Evolutionary conservation across 2,113 vertebrate species (phyloP), one percentile per base, ranked within the genome.

Genomic region (Phyllostomus discolor): DNA sequence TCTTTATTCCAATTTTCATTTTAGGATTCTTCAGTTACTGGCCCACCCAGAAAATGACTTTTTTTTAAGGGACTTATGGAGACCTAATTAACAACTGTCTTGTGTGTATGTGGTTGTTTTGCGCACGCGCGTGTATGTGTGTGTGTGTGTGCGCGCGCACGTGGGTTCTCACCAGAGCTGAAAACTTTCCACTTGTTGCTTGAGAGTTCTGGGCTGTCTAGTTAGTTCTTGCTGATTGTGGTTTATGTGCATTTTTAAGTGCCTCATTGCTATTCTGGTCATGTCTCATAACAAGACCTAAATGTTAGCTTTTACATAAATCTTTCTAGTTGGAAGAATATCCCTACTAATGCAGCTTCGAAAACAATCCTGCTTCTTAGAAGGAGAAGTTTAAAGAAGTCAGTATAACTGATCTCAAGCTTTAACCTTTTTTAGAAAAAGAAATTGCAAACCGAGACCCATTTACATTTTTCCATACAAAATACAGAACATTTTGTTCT

Each of bases 401-500:
- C 46, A 50, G 1, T 86, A 12, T 72, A 86, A 95, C 24, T 85
- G 38, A 90, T 79, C 31, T 83, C 62, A 57, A 69, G 17, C 84
- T 79, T 33, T 82, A 48, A 52, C 84, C 59, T 57, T 72, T 88
- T 91, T 81, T 64, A 16, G 26, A 28, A 24, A 31, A 87, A 78
- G 48, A 87, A 72, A 62, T 33, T 66, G 10, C 41, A 28, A 59
- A 35, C 50, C 66, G 94, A 52, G 59, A 41, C n/a, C 78, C 9
- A 62, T 78, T 93, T 95, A 95, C 97, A 72, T 91, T 81, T 78
- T 57, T 94, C 81, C 64, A 33, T 66, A 84, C 64, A 72, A 88
- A 91, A 46, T 93, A 80, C 38, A 62, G 73, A 96, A 91, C 79
- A 89, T 91, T 91, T 76, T 88, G 52, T 95, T 70, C 93, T 88